Conservation (phyloP, 2,888 invertebrate species). For the Alviniconcha strummeri region DNA sequence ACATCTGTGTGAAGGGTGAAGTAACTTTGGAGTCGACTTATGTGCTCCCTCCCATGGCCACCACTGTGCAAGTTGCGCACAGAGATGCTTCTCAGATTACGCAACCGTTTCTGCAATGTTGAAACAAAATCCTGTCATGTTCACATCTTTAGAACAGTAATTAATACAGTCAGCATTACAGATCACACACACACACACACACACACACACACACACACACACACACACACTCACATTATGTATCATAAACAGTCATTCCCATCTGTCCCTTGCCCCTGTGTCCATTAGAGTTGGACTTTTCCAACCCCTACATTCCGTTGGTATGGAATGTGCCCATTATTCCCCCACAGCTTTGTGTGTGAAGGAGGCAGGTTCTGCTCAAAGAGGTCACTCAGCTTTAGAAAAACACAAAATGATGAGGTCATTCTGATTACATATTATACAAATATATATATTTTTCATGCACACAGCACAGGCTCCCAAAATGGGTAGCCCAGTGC, state of each 20-base stretch:
- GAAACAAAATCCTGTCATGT: not conserved
- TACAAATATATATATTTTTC: too few relatives aligned
- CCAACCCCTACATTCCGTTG: too few relatives aligned
- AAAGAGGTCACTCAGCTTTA: too few relatives aligned
- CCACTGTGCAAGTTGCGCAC: conserved; percentile 65
- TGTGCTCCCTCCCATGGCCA: conserved; percentile 46
- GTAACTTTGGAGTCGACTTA: conserved; percentile 58
- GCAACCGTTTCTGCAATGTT: conserved; percentile 78
- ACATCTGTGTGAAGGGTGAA: conserved; percentile 66
- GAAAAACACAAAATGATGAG: too few relatives aligned
- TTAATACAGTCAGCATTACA: not conserved
- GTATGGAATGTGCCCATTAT: too few relatives aligned
- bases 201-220: conserved; percentile 11
- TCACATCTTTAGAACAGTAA: not conserved
- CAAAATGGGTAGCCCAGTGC: too few relatives aligned
- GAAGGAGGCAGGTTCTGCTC: too few relatives aligned
- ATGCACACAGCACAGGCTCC: too few relatives aligned
- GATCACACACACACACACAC: not conserved
- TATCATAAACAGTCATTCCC: not conserved
- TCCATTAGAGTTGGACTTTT: too few relatives aligned
- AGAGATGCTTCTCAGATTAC: conserved; percentile 67
- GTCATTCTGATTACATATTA: too few relatives aligned
- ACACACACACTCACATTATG: not conserved
- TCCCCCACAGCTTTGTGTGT: too few relatives aligned
- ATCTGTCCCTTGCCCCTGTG: not conserved